Conservation (phyloP, 2,113 vertebrate genomes). For the Ceyx melanurus region DNA sequence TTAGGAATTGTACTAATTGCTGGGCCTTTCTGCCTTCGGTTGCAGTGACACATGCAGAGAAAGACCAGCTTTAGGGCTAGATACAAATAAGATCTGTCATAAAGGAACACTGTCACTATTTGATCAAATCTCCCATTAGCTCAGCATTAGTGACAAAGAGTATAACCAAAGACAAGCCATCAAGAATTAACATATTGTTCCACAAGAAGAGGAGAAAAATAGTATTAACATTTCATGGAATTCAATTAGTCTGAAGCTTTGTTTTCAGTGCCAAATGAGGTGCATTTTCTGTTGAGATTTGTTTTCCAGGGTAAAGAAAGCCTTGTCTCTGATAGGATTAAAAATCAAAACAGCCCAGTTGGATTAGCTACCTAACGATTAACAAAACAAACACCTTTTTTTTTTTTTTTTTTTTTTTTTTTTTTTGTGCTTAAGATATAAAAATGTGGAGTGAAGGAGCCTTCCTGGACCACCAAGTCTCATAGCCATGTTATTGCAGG, state of each 20-base stretch:
- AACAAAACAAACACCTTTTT: not conserved
- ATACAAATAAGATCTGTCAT: conserved; percentile 2
- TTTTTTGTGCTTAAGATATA: not conserved
- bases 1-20: conserved; percentile 57
- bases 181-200: conserved; percentile 47
- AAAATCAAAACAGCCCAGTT: conserved; percentile 3
- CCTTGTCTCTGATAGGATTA: conserved; percentile 1
- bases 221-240: conserved; percentile 26
- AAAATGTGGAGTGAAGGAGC: not conserved
- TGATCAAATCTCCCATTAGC: not conserved
- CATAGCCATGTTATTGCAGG: not conserved
- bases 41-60: conserved; percentile 10
- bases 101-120: not conserved
- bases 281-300: conserved; percentile 3
- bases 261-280: conserved; percentile 6
- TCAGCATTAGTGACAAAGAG: conserved; percentile 12
- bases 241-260: conserved; percentile 1
- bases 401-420: not conserved
- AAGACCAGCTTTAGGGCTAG: not conserved
- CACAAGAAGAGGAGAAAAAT: not conserved
- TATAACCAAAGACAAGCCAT: not conserved
- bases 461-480: conserved; percentile 2
- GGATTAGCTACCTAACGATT: not conserved
- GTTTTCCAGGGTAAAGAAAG: conserved; percentile 13
- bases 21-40: conserved; percentile 30